Conservation (phyloP, 2,113 vertebrate genomes). For the Callorhinus ursinus region DNA sequence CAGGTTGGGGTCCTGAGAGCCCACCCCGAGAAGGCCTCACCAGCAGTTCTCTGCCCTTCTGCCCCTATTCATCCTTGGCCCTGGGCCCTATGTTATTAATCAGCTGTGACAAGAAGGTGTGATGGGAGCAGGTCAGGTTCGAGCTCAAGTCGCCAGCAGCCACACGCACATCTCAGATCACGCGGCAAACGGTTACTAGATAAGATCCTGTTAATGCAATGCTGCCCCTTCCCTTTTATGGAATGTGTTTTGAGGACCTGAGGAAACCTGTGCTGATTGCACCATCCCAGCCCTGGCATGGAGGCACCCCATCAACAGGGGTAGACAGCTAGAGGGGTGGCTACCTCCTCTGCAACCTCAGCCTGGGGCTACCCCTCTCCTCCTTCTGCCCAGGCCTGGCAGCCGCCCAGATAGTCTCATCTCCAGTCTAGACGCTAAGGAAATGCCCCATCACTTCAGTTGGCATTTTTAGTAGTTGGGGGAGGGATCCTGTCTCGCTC, state of each 20-base stretch:
- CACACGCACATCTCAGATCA: constrained; percentile 31
- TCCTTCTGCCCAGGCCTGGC: constrained; percentile 16
- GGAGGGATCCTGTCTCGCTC: background rate
- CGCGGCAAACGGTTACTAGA: background rate
- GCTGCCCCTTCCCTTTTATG: constrained; percentile 43
- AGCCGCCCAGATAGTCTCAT: background rate
- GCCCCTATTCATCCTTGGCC: constrained; percentile 39
- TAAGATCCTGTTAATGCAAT: background rate
- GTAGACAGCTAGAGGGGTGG: background rate
- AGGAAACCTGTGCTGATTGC: background rate
- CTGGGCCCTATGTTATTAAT: constrained; percentile 38
- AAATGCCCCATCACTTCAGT: constrained; percentile 35
- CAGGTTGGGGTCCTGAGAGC: background rate
- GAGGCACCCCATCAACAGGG: background rate
- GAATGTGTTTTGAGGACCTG: background rate
- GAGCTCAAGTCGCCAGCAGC: constrained; percentile 3
- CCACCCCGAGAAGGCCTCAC: background rate
- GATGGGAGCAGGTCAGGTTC: constrained; percentile 57
- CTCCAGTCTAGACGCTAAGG: constrained; percentile 52
- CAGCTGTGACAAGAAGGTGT: constrained; percentile 44
- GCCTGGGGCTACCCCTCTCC: background rate
- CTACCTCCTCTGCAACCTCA: background rate
- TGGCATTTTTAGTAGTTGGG: background rate
- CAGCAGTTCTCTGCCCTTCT: background rate
- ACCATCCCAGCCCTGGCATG: background rate